Conservation (phyloP, 2,797 vertebrate genomes). For the Acanthornis magna region DNA sequence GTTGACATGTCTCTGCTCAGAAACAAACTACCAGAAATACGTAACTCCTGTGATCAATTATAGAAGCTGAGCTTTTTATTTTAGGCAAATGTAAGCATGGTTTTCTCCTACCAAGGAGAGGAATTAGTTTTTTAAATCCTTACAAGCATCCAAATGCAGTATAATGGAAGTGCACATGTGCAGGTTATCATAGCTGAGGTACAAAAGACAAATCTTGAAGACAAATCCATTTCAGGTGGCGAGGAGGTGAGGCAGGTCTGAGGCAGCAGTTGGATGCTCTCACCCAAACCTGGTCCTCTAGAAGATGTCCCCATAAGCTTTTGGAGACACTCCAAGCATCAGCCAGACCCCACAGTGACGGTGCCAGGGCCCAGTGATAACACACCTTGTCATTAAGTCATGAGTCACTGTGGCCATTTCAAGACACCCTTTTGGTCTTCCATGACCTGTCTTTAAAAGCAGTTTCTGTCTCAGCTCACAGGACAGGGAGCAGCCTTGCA, state of each 20-base stretch:
- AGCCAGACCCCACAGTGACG: neutral
- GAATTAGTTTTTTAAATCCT: neutral
- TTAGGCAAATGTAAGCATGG: neutral
- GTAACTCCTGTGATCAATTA: neutral
- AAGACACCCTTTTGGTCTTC: neutral
- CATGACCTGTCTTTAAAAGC: neutral
- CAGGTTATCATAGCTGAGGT: neutral
- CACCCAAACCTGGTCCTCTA: neutral
- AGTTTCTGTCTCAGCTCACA: neutral
- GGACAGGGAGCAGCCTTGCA: neutral
- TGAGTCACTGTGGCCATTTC: neutral
- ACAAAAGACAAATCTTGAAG: neutral
- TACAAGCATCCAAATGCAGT: neutral
- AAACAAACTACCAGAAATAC: neutral
- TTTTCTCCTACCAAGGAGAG: neutral
- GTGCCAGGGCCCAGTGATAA: fast-evolving
- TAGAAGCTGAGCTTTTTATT: neutral
- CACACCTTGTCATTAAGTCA: neutral
- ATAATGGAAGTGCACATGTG: neutral
- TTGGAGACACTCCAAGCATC: neutral
- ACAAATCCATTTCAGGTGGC: neutral
- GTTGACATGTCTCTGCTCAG: neutral
- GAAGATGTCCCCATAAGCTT: neutral
- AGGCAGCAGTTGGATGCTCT: neutral
- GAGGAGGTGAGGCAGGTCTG: neutral